These are phyloP conservation scores for Micrasema longulum DNA, from an alignment of 1,140 invertebrate species.

Conservation along the genomic window DNA sequence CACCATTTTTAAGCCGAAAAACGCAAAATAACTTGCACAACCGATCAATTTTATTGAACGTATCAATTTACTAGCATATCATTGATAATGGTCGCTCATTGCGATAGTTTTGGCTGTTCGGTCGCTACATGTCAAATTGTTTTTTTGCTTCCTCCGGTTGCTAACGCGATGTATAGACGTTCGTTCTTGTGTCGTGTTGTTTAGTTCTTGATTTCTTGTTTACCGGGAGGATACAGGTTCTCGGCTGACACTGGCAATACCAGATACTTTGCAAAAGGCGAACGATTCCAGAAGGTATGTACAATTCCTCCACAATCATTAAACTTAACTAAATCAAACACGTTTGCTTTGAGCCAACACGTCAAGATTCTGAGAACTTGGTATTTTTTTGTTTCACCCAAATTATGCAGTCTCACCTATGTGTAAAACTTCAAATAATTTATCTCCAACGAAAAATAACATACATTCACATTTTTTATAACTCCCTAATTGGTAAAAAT, in stretches of 20 bases:
- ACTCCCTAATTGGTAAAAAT: no score
- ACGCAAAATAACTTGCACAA: not conserved
- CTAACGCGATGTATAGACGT: slow-evolving; percentile 17
- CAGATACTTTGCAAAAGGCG: slow-evolving; percentile 15
- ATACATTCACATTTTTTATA: no score
- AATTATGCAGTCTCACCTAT: no score
- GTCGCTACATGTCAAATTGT: slow-evolving; percentile 26
- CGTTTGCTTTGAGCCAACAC: no score
- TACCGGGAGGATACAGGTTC: slow-evolving; percentile 21
- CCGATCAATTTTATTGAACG: no score
- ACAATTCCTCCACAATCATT: not conserved
- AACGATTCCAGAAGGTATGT: slow-evolving; percentile 18
- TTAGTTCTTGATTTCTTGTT: slow-evolving; percentile 37
- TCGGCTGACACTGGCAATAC: slow-evolving; percentile 23
- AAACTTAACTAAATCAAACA: slow-evolving; percentile 1
- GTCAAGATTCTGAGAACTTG: no score
- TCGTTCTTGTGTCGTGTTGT: slow-evolving; percentile 30
- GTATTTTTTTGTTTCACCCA: no score
- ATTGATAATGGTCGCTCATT: not conserved
- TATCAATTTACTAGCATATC: no score
- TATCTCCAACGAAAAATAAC: no score
- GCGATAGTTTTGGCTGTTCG: slow-evolving; percentile 4
- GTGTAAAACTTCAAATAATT: no score
- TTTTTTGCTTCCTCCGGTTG: slow-evolving; percentile 18
- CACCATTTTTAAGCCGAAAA: slow-evolving; percentile 3